These are phyloP conservation scores for Vultur gryphus DNA, from an alignment of 2,797 vertebrate species.

Conservation along the genomic window DNA sequence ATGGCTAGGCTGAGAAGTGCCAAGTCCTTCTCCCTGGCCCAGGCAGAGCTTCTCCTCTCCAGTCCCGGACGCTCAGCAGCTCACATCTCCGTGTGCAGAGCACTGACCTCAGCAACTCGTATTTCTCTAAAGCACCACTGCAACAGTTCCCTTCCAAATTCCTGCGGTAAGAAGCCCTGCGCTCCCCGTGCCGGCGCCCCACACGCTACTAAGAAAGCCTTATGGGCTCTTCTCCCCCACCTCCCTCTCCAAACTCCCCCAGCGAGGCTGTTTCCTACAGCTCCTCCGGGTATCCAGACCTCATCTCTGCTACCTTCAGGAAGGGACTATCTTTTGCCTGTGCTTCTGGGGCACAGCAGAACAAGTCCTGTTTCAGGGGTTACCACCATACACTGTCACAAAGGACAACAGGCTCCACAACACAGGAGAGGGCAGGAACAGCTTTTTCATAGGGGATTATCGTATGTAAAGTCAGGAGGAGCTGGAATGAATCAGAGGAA, in stretches of 20 bases:
- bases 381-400: background rate
- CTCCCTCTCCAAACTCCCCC: background rate
- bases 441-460: background rate
- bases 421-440: background rate
- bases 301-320: background rate
- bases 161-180: background rate
- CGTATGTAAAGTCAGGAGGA: background rate
- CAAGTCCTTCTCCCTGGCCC: background rate
- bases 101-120: background rate
- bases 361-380: background rate
- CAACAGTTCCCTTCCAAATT: slow-evolving; percentile 16
- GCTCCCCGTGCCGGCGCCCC: background rate
- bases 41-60: background rate
- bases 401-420: background rate
- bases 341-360: background rate
- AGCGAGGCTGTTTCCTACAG: background rate
- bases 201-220: background rate
- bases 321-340: background rate
- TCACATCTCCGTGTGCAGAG: background rate
- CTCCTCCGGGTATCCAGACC: background rate
- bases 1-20: background rate
- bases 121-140: background rate
- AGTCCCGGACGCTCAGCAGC: background rate
- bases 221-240: background rate
- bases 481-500: slow-evolving; percentile 40